phyloP scores from a whole-genome alignment of 2,888 invertebrate species.

The Cybosia mesomella region DNA sequence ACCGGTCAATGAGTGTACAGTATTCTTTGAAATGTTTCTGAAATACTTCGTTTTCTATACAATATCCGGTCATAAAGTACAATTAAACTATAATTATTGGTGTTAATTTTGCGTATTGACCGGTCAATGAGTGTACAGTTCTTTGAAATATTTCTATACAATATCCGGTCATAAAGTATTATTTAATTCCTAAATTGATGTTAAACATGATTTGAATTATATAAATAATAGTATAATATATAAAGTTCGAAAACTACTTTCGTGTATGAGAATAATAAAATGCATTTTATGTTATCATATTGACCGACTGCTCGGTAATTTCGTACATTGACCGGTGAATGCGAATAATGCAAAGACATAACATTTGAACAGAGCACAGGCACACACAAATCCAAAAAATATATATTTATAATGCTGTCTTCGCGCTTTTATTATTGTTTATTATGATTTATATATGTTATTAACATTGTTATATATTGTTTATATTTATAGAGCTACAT shows the following conservation, averaged over 20 bases:
- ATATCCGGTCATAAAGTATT: no score
- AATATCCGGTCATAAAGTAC: no score
- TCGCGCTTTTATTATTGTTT: constrained; percentile 29
- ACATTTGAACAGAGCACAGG: constrained; percentile 57
- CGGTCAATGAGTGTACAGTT: background rate
- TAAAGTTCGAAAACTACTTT: no score
- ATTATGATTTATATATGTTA: constrained; percentile 22
- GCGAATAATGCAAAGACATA: constrained; percentile 54
- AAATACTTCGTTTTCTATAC: background rate
- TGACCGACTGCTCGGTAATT: background rate
- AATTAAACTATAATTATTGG: background rate
- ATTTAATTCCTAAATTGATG: no score
- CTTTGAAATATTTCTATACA: background rate
- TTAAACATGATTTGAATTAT: no score
- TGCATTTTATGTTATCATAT: background rate
- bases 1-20: background rate
- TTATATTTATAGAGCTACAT: constrained; percentile 62
- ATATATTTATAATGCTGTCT: constrained; percentile 17
- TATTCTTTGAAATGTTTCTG: background rate
- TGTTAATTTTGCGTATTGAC: constrained; percentile 1
- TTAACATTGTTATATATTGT: constrained; percentile 25
- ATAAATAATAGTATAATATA: background rate
- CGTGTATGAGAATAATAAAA: no score
- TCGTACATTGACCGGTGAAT: constrained; percentile 13
- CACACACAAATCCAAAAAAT: constrained; percentile 54